These are phyloP conservation scores for Trochalopteron elliotii DNA, from an alignment of 2,113 vertebrate genomes.

Conservation along the genomic window DNA sequence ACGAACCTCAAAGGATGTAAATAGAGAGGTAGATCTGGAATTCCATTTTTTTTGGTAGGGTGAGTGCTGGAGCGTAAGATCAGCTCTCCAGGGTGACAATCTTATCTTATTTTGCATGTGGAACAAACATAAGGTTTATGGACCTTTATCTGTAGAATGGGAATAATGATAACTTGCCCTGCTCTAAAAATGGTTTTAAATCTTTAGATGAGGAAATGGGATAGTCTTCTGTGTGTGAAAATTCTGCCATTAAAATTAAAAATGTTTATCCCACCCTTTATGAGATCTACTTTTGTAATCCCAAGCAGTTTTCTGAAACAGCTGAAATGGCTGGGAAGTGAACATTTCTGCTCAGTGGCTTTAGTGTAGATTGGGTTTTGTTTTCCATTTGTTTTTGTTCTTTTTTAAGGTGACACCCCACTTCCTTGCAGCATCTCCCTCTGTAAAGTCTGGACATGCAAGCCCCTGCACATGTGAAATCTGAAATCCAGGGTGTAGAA, in stretches of 20 bases:
- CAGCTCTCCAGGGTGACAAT: neutral
- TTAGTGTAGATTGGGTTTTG: neutral
- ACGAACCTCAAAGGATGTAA: neutral
- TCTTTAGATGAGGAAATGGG: neutral
- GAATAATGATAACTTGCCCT: neutral
- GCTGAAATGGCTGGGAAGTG: neutral
- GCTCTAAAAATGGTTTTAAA: neutral
- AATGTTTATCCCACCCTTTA: neutral
- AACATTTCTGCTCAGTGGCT: neutral
- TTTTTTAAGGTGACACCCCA: neutral
- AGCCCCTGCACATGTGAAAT: neutral
- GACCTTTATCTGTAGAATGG: neutral
- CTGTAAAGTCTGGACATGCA: neutral
- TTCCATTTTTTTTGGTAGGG: neutral
- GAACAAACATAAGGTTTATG: neutral
- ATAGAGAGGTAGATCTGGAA: neutral
- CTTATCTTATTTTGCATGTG: neutral
- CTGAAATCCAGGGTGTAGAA: neutral
- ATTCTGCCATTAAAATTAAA: neutral
- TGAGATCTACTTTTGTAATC: neutral
- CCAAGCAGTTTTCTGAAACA: neutral
- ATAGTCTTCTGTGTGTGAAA: neutral
- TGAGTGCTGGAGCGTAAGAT: neutral
- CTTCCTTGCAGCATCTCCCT: neutral
- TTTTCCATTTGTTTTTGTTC: neutral